These are phyloP conservation scores for Muscicapa comitata DNA, from an alignment of 2,797 vertebrate species.

Conservation along the genomic window DNA sequence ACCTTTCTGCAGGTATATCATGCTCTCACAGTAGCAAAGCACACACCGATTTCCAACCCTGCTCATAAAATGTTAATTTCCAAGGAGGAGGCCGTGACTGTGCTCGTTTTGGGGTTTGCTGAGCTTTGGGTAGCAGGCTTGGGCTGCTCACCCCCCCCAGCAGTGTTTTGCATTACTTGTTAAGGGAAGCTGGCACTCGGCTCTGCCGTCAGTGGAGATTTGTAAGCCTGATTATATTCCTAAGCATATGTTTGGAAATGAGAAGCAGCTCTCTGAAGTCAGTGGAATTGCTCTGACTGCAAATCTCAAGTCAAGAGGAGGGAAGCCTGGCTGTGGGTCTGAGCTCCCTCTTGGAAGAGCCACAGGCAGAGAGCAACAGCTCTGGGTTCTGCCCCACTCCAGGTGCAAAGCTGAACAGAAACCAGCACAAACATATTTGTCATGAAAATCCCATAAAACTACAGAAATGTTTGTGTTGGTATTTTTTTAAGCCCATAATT, in stretches of 20 bases:
- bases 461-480: neutral
- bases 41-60: neutral
- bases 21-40: neutral
- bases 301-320: slow-evolving; percentile 15
- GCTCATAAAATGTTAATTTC: neutral
- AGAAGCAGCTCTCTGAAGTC: slow-evolving; percentile 24
- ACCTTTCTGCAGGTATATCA: neutral
- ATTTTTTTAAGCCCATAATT: neutral
- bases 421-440: neutral
- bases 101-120: neutral
- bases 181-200: neutral
- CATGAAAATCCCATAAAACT: neutral
- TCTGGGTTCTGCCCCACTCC: neutral
- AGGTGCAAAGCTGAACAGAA: neutral
- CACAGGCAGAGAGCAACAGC: neutral
- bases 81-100: accelerated
- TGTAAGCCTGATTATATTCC: slow-evolving; percentile 50
- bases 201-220: neutral
- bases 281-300: slow-evolving; percentile 29
- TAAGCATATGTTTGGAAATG: slow-evolving; percentile 64
- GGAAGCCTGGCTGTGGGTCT: neutral
- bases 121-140: neutral
- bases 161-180: neutral
- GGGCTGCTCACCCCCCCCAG: neutral
- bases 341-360: neutral